Percentiles rank a stretch among this genome's conserved stretches.
phyloP scores from a whole-genome alignment of 30 jellyfish, hydroid and myxozoan species.

The Cassiopea xamachana region DNA sequence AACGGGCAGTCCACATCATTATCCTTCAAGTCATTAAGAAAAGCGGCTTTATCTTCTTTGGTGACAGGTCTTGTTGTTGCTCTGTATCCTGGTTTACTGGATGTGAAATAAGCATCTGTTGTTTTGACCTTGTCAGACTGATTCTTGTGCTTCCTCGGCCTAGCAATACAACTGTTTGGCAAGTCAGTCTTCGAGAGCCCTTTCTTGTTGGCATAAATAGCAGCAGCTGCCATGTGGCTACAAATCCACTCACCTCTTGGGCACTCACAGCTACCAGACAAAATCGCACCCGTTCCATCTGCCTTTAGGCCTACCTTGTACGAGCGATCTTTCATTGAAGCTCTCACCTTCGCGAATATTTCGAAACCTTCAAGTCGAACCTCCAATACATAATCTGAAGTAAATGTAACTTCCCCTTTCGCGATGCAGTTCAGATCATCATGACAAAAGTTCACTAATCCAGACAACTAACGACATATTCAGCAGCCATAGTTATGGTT shows the following conservation, averaged over 20 bases:
- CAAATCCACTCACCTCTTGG: background rate
- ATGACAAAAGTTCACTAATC: background rate
- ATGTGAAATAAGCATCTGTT: slow-evolving; percentile 5
- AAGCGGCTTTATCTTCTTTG: slow-evolving; percentile 26
- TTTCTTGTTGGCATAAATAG: background rate
- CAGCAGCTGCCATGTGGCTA: slow-evolving; percentile 14
- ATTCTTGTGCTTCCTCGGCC: background rate
- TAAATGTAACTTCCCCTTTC: slow-evolving; percentile 1
- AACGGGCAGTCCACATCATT: slow-evolving; percentile 54
- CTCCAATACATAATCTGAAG: background rate
- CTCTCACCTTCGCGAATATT: slow-evolving; percentile 2
- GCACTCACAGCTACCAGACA: background rate
- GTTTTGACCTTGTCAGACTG: slow-evolving; percentile 22
- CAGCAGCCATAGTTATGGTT: slow-evolving; percentile 1
- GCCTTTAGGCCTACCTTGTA: slow-evolving; percentile 4
- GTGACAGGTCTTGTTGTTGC: slow-evolving; percentile 39
- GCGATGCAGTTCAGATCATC: background rate
- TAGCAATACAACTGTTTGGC: background rate
- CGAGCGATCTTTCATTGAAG: background rate
- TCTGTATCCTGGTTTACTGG: slow-evolving; percentile 31
- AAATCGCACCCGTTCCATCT: background rate
- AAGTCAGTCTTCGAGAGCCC: slow-evolving; percentile 1
- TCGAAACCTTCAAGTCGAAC: slow-evolving; percentile 1
- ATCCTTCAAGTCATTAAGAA: slow-evolving; percentile 17
- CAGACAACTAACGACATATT: background rate